phyloP scores from a whole-genome alignment of 1,140 invertebrate genomes.

The Dreissena polymorpha region DNA sequence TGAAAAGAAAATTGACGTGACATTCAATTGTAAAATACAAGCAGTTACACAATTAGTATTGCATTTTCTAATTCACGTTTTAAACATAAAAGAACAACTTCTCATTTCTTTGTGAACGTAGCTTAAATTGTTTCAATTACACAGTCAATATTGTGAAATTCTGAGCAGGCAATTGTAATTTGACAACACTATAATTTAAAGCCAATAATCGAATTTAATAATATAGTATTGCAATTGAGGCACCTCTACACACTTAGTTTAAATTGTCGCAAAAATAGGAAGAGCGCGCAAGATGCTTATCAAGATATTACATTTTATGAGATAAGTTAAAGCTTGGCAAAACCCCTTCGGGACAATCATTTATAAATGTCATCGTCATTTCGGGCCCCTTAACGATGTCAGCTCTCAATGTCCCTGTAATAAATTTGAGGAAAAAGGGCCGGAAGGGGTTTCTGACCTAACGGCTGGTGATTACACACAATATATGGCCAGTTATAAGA shows the following conservation, averaged over 20 bases:
- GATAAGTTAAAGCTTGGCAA: slow-evolving; percentile 40
- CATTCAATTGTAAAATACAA: too few species aligned
- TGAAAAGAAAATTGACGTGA: too few species aligned
- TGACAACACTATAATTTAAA: neutral
- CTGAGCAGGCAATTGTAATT: neutral
- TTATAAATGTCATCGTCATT: slow-evolving; percentile 53
- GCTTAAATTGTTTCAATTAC: too few species aligned
- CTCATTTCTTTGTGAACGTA: too few species aligned
- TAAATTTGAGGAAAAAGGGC: slow-evolving; percentile 18
- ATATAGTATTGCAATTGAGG: neutral
- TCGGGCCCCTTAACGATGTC: slow-evolving; percentile 17
- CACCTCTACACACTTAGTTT: neutral
- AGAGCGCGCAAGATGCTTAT: slow-evolving; percentile 44
- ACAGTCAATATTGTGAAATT: too few species aligned
- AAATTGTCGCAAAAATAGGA: neutral
- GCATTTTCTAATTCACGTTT: too few species aligned
- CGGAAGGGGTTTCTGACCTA: slow-evolving; percentile 9
- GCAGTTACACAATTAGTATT: too few species aligned
- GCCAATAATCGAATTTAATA: neutral
- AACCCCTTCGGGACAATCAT: slow-evolving; percentile 34
- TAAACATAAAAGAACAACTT: too few species aligned
- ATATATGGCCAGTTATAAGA: slow-evolving; percentile 18
- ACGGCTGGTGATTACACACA: slow-evolving; percentile 19
- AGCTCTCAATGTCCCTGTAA: slow-evolving; percentile 18
- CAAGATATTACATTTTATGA: slow-evolving; percentile 35